Base-by-base conservation (phyloP, 2,113 vertebrate species). In the Electrona antarctica region DNA sequence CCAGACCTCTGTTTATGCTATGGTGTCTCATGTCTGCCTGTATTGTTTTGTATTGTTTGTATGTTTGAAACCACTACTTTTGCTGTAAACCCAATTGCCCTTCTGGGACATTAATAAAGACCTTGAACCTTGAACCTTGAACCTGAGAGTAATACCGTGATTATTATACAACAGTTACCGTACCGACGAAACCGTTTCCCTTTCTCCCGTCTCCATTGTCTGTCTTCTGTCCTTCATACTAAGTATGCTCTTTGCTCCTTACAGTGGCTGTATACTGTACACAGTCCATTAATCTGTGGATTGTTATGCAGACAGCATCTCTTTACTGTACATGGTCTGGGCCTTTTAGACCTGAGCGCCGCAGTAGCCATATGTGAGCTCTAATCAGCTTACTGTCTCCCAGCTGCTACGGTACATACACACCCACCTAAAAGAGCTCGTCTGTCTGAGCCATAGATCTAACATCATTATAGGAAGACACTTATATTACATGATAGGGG, bases 321-420 rank as follows among this genome's bases (percentile, higher is more conserved):
- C 52, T 29, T 74, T 79, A 45, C 33, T 48, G 62, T 7, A 11
- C 60, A 69, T 28, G 11, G 51, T 9, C 60, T 7, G 28, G 79
- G 73, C 78, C 71, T 10, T 62, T 82, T 66, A 72, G 63, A 71
- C 60, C 56, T 67, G 76, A 78, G 66, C 69, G 58, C 68, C 47
- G 61, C 59, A 61, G 57, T 65, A 79, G 72, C 69, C 80, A 84
- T 86, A 86, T 86, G 83, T 70, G 15, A 74, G 56, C 80, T 74
- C 8, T 91, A 90, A 91, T 90, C 87, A 87, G 88, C 80, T 91
- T 90, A 90, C 8, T 71, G 68, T 77, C 50, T 71, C 73, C 29
- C 64, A 67, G 73, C 81, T 84, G 77, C 77, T 61, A 49, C 69
- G 70, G 50, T 9, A 29, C 33, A 67, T 3, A 67, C 29, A 62